Conservation (phyloP, 2,113 vertebrate species). For the Nematolebias whitei region DNA sequence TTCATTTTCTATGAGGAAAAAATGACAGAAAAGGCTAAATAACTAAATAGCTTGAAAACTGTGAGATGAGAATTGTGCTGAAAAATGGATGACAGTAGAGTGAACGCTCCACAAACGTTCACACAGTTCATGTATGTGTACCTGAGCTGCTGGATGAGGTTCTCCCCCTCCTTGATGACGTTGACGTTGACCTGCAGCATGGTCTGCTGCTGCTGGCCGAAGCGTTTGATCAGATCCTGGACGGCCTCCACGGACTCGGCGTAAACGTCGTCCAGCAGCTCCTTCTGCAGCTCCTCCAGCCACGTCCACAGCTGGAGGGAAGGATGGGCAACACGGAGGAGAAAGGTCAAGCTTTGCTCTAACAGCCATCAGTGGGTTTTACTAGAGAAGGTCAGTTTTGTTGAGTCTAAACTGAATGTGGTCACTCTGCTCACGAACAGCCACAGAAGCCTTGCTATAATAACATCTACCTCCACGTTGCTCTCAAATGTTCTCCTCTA, state of each 20-base stretch:
- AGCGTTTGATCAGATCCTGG: constrained; percentile 97
- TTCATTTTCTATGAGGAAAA: no score
- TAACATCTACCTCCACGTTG: not conserved
- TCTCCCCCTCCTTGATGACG: constrained; percentile 98
- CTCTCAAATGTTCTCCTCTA: not conserved
- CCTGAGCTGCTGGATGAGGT: constrained; percentile 98
- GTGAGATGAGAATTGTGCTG: no score
- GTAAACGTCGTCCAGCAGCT: constrained; percentile 96
- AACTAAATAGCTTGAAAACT: no score
- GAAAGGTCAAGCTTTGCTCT: not conserved
- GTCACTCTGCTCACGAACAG: no score
- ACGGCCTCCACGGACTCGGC: constrained; percentile 98
- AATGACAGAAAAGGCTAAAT: no score
- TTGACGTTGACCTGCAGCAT: constrained; percentile 97
- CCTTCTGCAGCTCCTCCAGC: constrained; percentile 98
- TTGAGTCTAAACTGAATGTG: not conserved
- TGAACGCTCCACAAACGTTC: no score
- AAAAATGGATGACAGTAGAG: no score
- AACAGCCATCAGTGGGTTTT: not conserved
- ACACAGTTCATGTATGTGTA: constrained; percentile 64
- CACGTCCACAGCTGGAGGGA: constrained; percentile 92
- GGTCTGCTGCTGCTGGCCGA: constrained; percentile 97
- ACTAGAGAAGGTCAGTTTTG: no score
- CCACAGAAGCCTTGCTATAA: not conserved
- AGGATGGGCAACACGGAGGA: not conserved